phyloP scores from a whole-genome alignment of 2,797 vertebrate genomes.

The Onychomys leucogaster region DNA sequence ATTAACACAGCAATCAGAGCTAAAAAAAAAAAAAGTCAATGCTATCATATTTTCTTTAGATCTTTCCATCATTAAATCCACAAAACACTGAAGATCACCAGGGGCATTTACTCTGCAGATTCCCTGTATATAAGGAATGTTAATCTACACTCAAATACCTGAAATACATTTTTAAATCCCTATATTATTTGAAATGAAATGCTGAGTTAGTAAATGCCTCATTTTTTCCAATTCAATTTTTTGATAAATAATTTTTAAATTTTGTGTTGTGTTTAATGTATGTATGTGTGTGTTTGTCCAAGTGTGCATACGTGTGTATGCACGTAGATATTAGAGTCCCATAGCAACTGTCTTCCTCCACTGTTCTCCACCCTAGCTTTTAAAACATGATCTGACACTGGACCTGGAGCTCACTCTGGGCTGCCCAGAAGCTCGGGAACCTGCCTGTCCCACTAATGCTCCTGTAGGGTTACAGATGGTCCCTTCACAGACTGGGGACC shows the following conservation, averaged over 20 bases:
- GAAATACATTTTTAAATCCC: background rate
- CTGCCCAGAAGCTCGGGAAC: background rate
- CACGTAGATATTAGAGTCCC: background rate
- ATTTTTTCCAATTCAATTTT: slow-evolving; percentile 12
- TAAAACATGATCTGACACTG: background rate
- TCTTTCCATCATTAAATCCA: background rate
- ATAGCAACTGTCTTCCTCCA: background rate
- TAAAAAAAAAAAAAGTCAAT: slow-evolving; percentile 15
- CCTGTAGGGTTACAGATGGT: background rate
- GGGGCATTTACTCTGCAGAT: background rate
- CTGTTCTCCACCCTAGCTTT: background rate
- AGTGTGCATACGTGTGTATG: background rate
- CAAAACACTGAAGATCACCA: background rate
- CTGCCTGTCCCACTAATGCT: background rate
- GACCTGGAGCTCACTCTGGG: background rate
- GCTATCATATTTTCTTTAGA: background rate
- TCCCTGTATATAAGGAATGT: background rate
- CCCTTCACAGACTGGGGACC: background rate
- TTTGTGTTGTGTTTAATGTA: background rate
- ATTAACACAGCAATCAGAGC: slow-evolving; percentile 42
- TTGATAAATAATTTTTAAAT: slow-evolving; percentile 55
- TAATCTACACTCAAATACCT: background rate
- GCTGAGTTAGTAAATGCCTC: slow-evolving; percentile 21
- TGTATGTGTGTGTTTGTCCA: background rate
- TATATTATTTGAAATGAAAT: slow-evolving; percentile 51